Percentiles rank a stretch among this genome's conserved stretches.
Evolutionary conservation across 2,113 vertebrate species (phyloP).

Genomic region (Dipodomys ordii): DNA sequence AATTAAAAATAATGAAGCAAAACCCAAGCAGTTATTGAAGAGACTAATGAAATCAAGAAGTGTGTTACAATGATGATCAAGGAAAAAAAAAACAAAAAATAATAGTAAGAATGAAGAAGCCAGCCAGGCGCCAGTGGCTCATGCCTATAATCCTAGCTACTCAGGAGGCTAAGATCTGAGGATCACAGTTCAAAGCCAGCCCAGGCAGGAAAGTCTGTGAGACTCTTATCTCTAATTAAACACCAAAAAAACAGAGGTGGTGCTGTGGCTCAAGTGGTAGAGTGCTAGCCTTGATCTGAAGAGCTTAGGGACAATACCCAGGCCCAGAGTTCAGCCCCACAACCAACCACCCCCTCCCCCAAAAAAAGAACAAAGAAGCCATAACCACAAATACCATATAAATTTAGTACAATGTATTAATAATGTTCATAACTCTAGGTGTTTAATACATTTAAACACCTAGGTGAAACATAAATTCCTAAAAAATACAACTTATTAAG

Average conservation of each 20-base stretch:
- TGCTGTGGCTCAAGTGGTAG: too few relatives aligned
- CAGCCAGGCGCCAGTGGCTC: too few relatives aligned
- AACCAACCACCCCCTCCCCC: too few relatives aligned
- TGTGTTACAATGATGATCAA: neutral
- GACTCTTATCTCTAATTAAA: too few relatives aligned
- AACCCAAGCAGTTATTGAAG: neutral
- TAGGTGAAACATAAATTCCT: neutral
- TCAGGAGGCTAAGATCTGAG: too few relatives aligned
- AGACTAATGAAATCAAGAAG: slow-evolving; percentile 10
- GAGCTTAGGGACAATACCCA: too few relatives aligned
- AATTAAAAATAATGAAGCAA: slow-evolving; percentile 41
- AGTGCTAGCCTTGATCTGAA: too few relatives aligned
- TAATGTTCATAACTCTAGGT: neutral
- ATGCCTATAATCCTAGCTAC: too few relatives aligned
- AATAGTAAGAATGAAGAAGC: neutral
- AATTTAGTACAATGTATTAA: slow-evolving; percentile 39
- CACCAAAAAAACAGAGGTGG: too few relatives aligned
- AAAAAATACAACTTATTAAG: neutral
- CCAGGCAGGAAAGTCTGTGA: too few relatives aligned
- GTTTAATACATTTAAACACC: slow-evolving; percentile 3
- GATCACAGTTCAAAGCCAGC: too few relatives aligned
- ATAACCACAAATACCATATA: neutral
- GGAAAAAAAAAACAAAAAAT: neutral
- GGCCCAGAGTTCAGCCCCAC: too few relatives aligned
- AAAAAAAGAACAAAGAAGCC: neutral